phyloP scores from a whole-genome alignment of 2,797 vertebrate genomes.

The Poecilia velifera region DNA sequence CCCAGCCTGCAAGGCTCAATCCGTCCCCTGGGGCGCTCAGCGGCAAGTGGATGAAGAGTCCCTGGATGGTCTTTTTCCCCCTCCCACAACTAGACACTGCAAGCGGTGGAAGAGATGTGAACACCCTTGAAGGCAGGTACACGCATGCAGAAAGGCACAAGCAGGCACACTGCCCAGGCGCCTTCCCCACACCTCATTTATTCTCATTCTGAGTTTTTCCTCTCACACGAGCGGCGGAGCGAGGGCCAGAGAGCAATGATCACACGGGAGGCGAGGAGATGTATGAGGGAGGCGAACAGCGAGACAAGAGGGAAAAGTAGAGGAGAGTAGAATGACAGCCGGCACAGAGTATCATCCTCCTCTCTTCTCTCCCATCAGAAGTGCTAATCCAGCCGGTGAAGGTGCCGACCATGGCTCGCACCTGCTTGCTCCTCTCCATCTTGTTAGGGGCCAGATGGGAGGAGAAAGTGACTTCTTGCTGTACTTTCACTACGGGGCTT shows the following conservation, averaged over 20 bases:
- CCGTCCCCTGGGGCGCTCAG: constrained; percentile 73
- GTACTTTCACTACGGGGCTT: constrained; percentile 72
- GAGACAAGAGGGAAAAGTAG: constrained; percentile 12
- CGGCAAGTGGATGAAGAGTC: constrained; percentile 77
- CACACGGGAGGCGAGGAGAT: constrained; percentile 64
- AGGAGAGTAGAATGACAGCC: constrained; percentile 57
- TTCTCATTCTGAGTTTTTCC: constrained; percentile 71
- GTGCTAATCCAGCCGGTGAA: constrained; percentile 72
- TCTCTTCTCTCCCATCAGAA: constrained; percentile 72
- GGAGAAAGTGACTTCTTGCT: constrained; percentile 70
- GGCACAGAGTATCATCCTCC: constrained; percentile 32
- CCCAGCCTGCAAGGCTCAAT: constrained; percentile 80
- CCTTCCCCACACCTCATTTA: constrained; percentile 74
- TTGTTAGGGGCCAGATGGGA: constrained; percentile 75
- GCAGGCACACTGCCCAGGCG: constrained; percentile 48
- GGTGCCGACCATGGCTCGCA: constrained; percentile 64
- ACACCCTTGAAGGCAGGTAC: constrained; percentile 57
- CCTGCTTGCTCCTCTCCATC: constrained; percentile 68
- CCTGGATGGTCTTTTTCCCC: constrained; percentile 72
- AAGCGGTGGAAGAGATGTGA: constrained; percentile 58
- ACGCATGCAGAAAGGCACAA: constrained; percentile 33
- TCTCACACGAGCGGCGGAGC: constrained; percentile 54
- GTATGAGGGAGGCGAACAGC: constrained; percentile 41
- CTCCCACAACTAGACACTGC: constrained; percentile 59
- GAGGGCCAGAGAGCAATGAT: constrained; percentile 69